Conservation (phyloP, 2,113 vertebrate species). For the Peucedramus taeniatus region DNA sequence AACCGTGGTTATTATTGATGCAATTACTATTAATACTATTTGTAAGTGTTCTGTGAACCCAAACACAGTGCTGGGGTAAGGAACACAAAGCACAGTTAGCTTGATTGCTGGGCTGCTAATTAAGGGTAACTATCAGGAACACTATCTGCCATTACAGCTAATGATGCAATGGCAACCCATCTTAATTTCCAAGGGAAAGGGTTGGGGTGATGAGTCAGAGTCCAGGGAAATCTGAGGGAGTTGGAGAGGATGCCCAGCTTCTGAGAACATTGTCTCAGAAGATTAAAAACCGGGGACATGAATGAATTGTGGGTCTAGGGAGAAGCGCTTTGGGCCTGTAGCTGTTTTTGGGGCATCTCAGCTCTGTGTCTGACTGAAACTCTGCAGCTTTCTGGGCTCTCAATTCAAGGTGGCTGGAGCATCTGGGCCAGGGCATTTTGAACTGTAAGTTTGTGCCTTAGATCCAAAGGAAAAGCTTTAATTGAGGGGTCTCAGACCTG, state of each 20-base stretch:
- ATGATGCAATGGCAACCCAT: background rate
- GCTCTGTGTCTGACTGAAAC: background rate
- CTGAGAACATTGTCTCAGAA: background rate
- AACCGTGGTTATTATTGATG: background rate
- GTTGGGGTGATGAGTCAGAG: background rate
- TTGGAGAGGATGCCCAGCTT: background rate
- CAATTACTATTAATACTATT: constrained; percentile 18
- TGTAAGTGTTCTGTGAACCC: background rate
- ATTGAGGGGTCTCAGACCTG: background rate
- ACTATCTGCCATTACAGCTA: background rate
- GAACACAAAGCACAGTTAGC: background rate
- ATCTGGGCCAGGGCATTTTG: background rate
- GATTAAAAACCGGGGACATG: background rate
- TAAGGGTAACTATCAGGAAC: background rate
- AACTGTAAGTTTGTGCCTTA: background rate
- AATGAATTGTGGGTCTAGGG: background rate
- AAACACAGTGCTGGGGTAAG: background rate
- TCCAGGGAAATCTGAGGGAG: background rate
- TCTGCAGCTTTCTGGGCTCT: background rate
- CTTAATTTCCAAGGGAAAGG: background rate
- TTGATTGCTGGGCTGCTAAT: background rate
- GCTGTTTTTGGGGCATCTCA: background rate
- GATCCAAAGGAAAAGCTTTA: background rate
- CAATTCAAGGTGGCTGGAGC: background rate
- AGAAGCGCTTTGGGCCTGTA: background rate